phyloP scores from a whole-genome alignment of 2,797 vertebrate genomes.

The Avahi laniger region DNA sequence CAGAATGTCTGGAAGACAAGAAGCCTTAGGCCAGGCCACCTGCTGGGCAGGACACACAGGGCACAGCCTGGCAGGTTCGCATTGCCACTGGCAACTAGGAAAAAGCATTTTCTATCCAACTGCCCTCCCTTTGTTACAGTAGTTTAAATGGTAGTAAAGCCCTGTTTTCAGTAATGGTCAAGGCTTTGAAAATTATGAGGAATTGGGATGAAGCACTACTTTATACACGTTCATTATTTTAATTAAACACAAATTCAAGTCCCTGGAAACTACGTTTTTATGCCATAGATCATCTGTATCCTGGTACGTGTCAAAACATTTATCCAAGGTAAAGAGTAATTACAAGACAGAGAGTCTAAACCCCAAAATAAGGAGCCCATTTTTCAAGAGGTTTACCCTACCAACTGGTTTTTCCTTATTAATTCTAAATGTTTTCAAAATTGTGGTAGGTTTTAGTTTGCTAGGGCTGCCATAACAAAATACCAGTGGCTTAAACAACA shows the following conservation, averaged over 20 bases:
- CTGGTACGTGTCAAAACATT: neutral
- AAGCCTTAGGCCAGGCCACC: neutral
- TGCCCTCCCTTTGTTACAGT: neutral
- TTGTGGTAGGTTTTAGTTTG: neutral
- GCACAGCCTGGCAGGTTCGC: neutral
- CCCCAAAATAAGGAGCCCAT: neutral
- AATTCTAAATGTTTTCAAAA: neutral
- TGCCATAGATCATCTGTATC: neutral
- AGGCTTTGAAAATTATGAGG: neutral
- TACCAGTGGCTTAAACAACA: neutral
- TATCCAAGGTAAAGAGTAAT: neutral
- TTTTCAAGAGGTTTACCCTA: neutral
- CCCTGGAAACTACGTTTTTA: neutral
- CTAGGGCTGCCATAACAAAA: neutral
- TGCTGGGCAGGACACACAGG: neutral
- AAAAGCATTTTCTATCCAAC: neutral
- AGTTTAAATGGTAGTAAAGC: neutral
- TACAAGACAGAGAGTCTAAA: neutral
- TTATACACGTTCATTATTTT: conserved; percentile 4
- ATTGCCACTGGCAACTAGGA: neutral
- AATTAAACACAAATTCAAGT: neutral
- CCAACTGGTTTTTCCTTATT: neutral
- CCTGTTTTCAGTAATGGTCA: neutral
- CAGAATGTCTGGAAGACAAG: neutral
- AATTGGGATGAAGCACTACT: neutral